Evolutionary conservation across 2,113 vertebrate species (phyloP).

Genomic region (Erinaceus europaeus): DNA sequence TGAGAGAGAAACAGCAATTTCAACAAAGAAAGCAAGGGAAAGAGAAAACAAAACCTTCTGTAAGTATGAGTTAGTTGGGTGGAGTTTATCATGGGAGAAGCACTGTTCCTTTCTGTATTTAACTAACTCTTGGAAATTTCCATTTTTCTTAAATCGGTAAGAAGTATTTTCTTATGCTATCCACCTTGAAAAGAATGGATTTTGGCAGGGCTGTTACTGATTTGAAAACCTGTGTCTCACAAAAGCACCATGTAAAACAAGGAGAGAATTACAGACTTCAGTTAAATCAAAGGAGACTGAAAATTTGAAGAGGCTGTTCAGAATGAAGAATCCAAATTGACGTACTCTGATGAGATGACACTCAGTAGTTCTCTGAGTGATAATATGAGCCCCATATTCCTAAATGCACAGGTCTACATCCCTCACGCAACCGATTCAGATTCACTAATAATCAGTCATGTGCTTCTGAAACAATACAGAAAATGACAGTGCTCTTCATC

Average conservation of each 20-base stretch:
- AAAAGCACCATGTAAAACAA: no score
- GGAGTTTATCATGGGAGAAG: slow-evolving; percentile 53
- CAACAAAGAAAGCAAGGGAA: slow-evolving; percentile 63
- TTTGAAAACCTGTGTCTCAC: no score
- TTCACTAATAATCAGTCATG: not conserved
- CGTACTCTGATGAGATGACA: no score
- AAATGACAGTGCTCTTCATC: slow-evolving; percentile 77
- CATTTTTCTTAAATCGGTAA: not conserved
- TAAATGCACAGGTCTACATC: not conserved
- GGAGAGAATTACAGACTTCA: no score
- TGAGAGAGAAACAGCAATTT: slow-evolving; percentile 62
- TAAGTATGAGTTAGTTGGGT: slow-evolving; percentile 71
- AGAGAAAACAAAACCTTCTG: slow-evolving; percentile 70
- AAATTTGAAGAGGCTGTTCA: no score
- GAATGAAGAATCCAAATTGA: no score
- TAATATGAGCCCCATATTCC: no score
- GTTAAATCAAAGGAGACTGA: no score
- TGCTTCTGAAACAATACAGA: slow-evolving; percentile 58
- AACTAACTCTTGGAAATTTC: not conserved
- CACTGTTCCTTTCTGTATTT: slow-evolving; percentile 72
- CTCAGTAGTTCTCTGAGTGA: no score
- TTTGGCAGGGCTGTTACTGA: no score
- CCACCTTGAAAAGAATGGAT: no score
- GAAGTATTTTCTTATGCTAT: not conserved
- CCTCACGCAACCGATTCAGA: not conserved